Evolutionary conservation across 2,888 invertebrate species (phyloP), one percentile per base, ranked within the genome.

Genomic region (Actias luna): DNA sequence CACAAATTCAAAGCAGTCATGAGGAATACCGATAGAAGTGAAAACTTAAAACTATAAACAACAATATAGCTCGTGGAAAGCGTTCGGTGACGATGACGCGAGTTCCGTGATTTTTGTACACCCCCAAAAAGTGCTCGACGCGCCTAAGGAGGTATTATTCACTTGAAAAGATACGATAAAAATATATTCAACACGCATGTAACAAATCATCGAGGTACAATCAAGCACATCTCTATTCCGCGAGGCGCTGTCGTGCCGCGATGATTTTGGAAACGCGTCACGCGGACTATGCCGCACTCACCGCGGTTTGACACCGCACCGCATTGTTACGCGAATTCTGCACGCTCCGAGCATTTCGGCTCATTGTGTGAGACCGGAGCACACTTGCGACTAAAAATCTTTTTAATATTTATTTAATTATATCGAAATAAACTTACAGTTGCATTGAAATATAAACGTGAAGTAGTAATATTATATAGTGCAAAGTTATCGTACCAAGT

Each of bases 271-370:
- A 58, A 50, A 35, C 52, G 39, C 59, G 63, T 61, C 63, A 59
- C 61, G 55, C 61, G 60, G 42, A 36, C 63, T 61, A 27, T 59
- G 42, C 25, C 65, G 63, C 63, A 62, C 66, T 70, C 69, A 67
- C 70, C 71, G 67, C 65, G 66, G 68, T 67, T 66, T 73, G 80
- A 77, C 83, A 80, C 80, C 78, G 71, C 74, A 73, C 77, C 81
- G 78, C 85, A 85, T 87, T 87, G 87, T 87, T 85, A 79, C 80
- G 66, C 52, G 75, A 77, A 80, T 85, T 80, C 79, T 77, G 74
- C 67, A 70, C 76, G 75, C 68, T 68, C 71, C 74, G 66, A 63
- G 64, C 67, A 68, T 69, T 71, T 68, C 70, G 68, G 71, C 70
- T 77, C 79, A 76, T 73, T 76, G 78, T 75, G 71, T 65, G 60